Percentiles rank a stretch among this genome's conserved stretches.
Conservation (phyloP, 1,140 invertebrate genomes). For the Drosophila littoralis region DNA sequence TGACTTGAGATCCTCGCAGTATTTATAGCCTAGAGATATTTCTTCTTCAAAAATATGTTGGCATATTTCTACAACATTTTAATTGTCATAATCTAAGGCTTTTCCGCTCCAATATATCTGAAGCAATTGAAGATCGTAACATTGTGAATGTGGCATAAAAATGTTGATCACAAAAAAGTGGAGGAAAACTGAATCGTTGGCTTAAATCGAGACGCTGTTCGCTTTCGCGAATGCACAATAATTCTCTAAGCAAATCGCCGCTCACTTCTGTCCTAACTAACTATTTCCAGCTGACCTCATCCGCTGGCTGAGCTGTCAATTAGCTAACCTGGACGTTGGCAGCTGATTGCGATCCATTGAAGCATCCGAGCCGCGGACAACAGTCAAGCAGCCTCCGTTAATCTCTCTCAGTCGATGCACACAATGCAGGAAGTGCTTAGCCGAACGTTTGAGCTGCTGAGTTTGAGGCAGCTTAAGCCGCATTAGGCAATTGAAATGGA, state of each 20-base stretch:
- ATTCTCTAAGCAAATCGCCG: neutral
- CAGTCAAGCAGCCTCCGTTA: slow-evolving; percentile 27
- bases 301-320: slow-evolving; percentile 42
- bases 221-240: slow-evolving; percentile 2
- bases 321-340: slow-evolving; percentile 8
- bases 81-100: no score
- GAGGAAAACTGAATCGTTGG: neutral
- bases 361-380: slow-evolving; percentile 16
- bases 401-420: slow-evolving; percentile 20
- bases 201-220: neutral
- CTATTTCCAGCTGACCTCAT: slow-evolving; percentile 47
- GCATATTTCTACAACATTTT: no score
- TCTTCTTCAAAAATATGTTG: no score
- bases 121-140: no score
- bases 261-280: neutral
- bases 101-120: no score
- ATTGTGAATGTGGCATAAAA: no score
- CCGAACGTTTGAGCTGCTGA: neutral
- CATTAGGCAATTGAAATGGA: slow-evolving; percentile 44
- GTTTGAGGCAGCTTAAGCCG: slow-evolving; percentile 33
- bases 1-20: no score
- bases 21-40: no score
- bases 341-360: slow-evolving; percentile 35
- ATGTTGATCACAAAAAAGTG: no score
- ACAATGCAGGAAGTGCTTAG: slow-evolving; percentile 42